Conservation (phyloP, 2,797 vertebrate genomes). For the Tragopan temminckii region DNA sequence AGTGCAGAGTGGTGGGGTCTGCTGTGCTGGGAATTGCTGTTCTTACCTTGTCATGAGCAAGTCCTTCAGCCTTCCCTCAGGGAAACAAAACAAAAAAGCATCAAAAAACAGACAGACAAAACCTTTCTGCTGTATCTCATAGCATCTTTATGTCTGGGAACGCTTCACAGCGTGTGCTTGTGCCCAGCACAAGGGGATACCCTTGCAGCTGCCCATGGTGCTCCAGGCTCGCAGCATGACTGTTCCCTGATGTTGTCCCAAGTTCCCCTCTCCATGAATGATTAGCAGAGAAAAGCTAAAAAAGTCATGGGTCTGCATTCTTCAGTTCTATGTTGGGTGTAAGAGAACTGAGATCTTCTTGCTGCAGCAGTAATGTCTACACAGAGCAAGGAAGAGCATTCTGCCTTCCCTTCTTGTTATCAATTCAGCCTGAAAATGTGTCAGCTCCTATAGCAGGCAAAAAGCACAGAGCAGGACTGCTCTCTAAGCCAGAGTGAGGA, state of each 20-base stretch:
- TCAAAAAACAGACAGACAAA: neutral
- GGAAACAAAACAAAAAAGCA: neutral
- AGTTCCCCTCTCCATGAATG: neutral
- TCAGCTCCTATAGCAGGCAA: neutral
- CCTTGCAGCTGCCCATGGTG: fast-evolving
- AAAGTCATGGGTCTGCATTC: neutral
- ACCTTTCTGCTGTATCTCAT: neutral
- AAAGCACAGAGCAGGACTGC: neutral
- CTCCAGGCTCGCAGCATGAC: neutral
- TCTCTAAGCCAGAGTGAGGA: neutral
- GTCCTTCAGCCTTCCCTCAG: neutral
- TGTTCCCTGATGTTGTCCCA: neutral
- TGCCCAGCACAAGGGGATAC: neutral
- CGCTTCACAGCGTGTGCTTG: neutral
- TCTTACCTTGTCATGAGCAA: neutral
- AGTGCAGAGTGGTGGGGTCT: fast-evolving
- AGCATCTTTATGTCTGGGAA: neutral
- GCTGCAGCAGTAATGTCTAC: neutral
- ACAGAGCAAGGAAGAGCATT: neutral
- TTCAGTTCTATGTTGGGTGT: neutral
- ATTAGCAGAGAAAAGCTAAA: neutral
- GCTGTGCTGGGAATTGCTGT: neutral
- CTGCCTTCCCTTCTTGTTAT: neutral
- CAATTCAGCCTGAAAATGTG: neutral
- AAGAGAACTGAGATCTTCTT: neutral